phyloP scores from a whole-genome alignment of 2,113 vertebrate species.

The Ploceus nigricollis region DNA sequence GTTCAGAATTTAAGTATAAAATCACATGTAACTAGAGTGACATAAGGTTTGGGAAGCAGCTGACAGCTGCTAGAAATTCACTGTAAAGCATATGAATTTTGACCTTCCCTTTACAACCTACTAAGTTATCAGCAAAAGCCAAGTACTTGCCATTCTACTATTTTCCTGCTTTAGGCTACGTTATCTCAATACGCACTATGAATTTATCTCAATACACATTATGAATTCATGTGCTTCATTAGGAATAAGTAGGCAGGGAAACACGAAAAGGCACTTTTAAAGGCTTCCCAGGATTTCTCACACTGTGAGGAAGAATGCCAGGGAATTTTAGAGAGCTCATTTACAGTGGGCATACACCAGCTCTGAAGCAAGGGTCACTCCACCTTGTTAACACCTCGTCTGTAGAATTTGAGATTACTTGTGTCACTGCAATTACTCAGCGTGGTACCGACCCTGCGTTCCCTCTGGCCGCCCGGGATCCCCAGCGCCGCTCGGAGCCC shows the following conservation, averaged over 20 bases:
- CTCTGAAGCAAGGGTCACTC: background rate
- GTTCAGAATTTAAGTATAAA: background rate
- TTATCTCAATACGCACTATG: background rate
- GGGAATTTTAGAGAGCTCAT: background rate
- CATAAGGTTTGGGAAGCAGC: background rate
- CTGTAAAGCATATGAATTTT: background rate
- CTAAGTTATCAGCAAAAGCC: background rate
- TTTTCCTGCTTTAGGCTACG: background rate
- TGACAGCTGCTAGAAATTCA: background rate
- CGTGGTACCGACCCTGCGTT: fast-evolving
- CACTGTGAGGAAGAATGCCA: background rate
- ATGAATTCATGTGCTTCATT: background rate
- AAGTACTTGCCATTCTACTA: background rate
- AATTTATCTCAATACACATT: background rate
- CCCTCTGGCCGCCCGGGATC: no score
- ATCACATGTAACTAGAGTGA: background rate
- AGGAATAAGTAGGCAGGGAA: background rate
- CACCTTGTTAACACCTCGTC: background rate
- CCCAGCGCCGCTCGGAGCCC: background rate
- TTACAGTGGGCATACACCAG: background rate
- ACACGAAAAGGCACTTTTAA: background rate
- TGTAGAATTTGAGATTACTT: fast-evolving
- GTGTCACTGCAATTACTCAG: fast-evolving
- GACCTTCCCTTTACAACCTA: background rate
- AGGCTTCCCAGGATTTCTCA: background rate